Conservation (phyloP, 2,113 vertebrate species). For the Ageneiosus marmoratus region DNA sequence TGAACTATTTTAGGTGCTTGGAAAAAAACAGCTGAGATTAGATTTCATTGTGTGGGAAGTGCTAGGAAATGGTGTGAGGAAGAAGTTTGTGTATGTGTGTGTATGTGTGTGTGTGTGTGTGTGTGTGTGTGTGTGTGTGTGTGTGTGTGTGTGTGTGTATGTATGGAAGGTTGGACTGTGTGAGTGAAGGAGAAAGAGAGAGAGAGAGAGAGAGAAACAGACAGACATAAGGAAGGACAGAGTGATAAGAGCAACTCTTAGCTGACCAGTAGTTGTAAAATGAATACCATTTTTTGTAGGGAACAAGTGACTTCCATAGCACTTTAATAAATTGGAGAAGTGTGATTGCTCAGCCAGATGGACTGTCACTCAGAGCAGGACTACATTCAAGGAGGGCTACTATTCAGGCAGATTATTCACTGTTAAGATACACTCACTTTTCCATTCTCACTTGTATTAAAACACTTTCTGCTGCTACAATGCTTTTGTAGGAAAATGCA, state of each 20-base stretch:
- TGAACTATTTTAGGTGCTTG: constrained; percentile 65
- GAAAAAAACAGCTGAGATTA: constrained; percentile 62
- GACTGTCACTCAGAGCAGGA: constrained; percentile 74
- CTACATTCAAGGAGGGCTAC: constrained; percentile 72
- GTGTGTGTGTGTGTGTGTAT: not conserved
- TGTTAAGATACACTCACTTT: constrained; percentile 25
- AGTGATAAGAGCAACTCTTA: not conserved
- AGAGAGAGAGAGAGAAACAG: not conserved
- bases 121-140: constrained; percentile 16
- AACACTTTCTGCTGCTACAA: constrained; percentile 1
- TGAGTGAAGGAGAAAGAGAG: not conserved
- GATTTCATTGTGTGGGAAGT: constrained; percentile 57
- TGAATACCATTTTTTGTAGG: constrained; percentile 65
- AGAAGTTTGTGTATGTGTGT: constrained; percentile 16
- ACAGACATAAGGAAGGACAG: not conserved
- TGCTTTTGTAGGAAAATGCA: not conserved
- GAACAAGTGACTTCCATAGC: constrained; percentile 70
- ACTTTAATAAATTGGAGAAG: constrained; percentile 73
- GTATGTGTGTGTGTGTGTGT: not conserved
- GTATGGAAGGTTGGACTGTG: not conserved
- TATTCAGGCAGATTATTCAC: constrained; percentile 29
- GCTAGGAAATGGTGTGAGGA: constrained; percentile 31
- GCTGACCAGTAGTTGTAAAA: constrained; percentile 69
- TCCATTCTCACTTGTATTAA: constrained; percentile 6
- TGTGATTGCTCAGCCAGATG: constrained; percentile 71